Percentiles rank a stretch among this genome's conserved stretches.
phyloP scores from a whole-genome alignment of 2,888 invertebrate genomes.

The Antitype chi region DNA sequence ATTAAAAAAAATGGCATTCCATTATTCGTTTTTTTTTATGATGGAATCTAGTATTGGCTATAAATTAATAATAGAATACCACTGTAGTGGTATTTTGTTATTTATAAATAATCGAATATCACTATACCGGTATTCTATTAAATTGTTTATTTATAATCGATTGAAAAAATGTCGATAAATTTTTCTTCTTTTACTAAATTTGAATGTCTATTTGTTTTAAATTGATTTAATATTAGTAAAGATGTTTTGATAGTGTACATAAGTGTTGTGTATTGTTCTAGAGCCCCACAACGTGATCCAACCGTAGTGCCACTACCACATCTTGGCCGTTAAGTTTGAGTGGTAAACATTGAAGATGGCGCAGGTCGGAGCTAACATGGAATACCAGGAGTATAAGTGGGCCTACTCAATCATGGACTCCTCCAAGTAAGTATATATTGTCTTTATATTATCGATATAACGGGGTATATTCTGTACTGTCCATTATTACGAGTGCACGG shows the following conservation, averaged over 20 bases:
- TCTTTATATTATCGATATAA: slow-evolving; percentile 6
- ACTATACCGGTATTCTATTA: slow-evolving; percentile 1
- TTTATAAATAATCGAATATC: too few relatives aligned
- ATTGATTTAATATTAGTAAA: slow-evolving; percentile 10
- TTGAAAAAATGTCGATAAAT: background rate
- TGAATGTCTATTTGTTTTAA: background rate
- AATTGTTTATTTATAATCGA: slow-evolving; percentile 2
- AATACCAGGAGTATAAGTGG: slow-evolving; percentile 94
- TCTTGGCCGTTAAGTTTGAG: slow-evolving; percentile 63
- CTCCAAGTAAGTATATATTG: slow-evolving; percentile 90
- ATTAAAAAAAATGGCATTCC: slow-evolving; percentile 12
- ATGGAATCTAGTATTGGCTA: slow-evolving; percentile 6
- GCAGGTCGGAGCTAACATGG: slow-evolving; percentile 89
- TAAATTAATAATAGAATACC: too few relatives aligned
- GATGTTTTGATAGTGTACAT: slow-evolving; percentile 16
- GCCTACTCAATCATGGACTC: slow-evolving; percentile 99
- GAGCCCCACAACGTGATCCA: slow-evolving; percentile 65
- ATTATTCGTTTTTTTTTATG: slow-evolving; percentile 23
- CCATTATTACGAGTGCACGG: too few relatives aligned
- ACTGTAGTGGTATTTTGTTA: too few relatives aligned
- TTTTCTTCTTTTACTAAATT: background rate
- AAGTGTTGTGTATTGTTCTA: slow-evolving; percentile 62
- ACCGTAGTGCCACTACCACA: slow-evolving; percentile 52
- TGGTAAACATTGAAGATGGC: slow-evolving; percentile 78
- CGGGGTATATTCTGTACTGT: background rate